phyloP scores from a whole-genome alignment of 2,113 vertebrate genomes.

The Psammodynastes pulverulentus region DNA sequence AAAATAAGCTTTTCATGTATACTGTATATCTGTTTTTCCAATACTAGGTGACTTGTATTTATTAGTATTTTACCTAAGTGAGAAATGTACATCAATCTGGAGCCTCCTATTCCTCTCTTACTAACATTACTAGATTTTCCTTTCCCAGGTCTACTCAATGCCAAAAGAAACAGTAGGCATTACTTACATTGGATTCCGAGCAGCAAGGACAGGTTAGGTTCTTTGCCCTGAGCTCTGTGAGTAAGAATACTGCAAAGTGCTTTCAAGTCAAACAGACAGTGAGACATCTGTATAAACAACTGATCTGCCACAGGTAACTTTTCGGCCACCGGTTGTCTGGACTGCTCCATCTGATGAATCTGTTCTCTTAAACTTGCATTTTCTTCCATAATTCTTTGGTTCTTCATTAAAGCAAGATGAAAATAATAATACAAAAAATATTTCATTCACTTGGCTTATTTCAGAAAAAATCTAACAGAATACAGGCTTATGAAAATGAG shows the following conservation, averaged over 20 bases:
- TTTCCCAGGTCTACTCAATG: background rate
- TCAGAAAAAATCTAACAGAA: background rate
- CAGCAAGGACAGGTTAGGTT: conserved; percentile 91
- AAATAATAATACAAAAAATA: conserved; percentile 21
- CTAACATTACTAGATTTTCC: background rate
- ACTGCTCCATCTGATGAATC: conserved; percentile 52
- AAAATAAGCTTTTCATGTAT: background rate
- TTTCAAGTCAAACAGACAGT: conserved; percentile 89
- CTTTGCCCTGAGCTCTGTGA: conserved; percentile 89
- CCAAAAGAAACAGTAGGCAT: conserved; percentile 15
- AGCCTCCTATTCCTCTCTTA: background rate
- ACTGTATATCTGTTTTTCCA: background rate
- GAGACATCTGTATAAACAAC: conserved; percentile 91
- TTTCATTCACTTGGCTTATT: background rate
- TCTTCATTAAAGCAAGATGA: conserved; percentile 51
- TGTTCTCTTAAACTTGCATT: conserved; percentile 58
- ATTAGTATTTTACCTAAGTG: background rate
- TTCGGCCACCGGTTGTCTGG: conserved; percentile 64
- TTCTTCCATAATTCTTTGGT: conserved; percentile 74
- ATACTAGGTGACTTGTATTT: background rate
- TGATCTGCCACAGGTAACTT: conserved; percentile 75
- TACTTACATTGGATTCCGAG: conserved; percentile 91
- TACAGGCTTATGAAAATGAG: background rate
- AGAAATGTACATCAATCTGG: background rate
- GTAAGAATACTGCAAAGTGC: conserved; percentile 90